A percentile compares a stretch with the other conserved stretches of the same genome.
These are phyloP conservation scores for Mamestra configurata DNA, from an alignment of 1,140 invertebrate genomes.

Conservation along the genomic window DNA sequence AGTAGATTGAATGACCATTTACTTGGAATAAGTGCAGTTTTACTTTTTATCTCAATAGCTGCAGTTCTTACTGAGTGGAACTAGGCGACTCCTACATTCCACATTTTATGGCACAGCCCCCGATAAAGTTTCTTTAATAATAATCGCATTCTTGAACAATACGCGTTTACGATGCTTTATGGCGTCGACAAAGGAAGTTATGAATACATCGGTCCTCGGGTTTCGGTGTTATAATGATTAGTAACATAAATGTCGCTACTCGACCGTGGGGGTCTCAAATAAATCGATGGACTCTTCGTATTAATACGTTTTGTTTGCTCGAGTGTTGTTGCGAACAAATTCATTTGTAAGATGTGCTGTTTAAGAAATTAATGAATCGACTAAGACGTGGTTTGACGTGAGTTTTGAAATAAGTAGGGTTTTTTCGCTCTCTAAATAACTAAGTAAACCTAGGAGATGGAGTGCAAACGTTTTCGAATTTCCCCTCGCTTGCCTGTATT, in stretches of 20 bases:
- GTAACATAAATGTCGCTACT: slow-evolving; percentile 63
- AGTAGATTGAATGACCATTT: slow-evolving; percentile 46
- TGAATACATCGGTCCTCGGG: slow-evolving; percentile 73
- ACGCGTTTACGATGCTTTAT: slow-evolving; percentile 72
- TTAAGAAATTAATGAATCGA: not conserved
- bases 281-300: slow-evolving; percentile 30
- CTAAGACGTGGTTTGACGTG: too few relatives aligned
- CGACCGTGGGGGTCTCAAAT: slow-evolving; percentile 22
- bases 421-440: too few relatives aligned
- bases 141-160: slow-evolving; percentile 74
- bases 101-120: slow-evolving; percentile 48
- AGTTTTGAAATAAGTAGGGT: too few relatives aligned
- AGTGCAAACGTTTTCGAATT: too few relatives aligned
- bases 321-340: not conserved
- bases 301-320: slow-evolving; percentile 14
- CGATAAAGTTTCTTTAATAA: slow-evolving; percentile 67
- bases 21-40: slow-evolving; percentile 38
- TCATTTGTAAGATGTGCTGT: not conserved
- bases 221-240: slow-evolving; percentile 68
- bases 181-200: slow-evolving; percentile 73
- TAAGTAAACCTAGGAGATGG: too few relatives aligned
- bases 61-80: slow-evolving; percentile 19
- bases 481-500: too few relatives aligned
- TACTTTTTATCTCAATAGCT: slow-evolving; percentile 49
- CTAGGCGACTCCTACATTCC: slow-evolving; percentile 51